Evolutionary conservation across 2,888 invertebrate species (phyloP).

Genomic region (Malthinus seriepunctatus): DNA sequence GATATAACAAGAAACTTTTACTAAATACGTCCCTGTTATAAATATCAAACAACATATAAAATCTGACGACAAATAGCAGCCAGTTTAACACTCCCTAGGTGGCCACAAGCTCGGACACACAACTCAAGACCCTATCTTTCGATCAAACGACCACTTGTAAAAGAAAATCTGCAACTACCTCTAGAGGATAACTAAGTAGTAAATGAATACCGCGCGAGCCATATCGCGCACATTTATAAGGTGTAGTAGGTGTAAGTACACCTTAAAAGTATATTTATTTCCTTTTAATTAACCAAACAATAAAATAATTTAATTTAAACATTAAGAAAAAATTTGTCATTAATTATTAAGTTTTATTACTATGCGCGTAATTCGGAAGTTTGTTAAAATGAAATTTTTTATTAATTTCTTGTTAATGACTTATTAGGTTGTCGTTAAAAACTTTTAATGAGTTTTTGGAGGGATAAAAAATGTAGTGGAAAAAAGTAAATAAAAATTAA

Average conservation of each 20-base stretch:
- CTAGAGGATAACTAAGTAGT: slow-evolving; percentile 17
- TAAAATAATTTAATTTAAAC: background rate
- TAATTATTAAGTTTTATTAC: too few species aligned
- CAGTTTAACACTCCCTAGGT: slow-evolving; percentile 42
- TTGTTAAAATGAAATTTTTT: background rate
- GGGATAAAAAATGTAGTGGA: too few species aligned
- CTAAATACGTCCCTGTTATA: slow-evolving; percentile 18
- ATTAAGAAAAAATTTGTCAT: background rate
- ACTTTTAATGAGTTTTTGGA: too few species aligned
- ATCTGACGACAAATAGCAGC: slow-evolving; percentile 41
- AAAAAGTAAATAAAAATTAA: too few species aligned
- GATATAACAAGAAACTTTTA: slow-evolving; percentile 6
- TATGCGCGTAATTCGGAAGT: background rate
- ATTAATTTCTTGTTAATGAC: too few species aligned
- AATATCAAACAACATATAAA: slow-evolving; percentile 31
- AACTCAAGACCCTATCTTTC: slow-evolving; percentile 39
- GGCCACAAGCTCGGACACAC: slow-evolving; percentile 35
- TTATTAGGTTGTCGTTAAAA: too few species aligned
- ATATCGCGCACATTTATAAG: slow-evolving; percentile 9
- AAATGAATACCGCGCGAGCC: slow-evolving; percentile 30
- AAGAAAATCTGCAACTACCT: slow-evolving; percentile 37
- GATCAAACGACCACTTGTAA: slow-evolving; percentile 36
- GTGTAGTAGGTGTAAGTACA: slow-evolving; percentile 14
- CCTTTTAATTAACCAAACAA: too few species aligned
- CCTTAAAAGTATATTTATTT: background rate